Evolutionary conservation across 2,113 vertebrate genomes (phyloP).

Genomic region (Etia nguti): DNA sequence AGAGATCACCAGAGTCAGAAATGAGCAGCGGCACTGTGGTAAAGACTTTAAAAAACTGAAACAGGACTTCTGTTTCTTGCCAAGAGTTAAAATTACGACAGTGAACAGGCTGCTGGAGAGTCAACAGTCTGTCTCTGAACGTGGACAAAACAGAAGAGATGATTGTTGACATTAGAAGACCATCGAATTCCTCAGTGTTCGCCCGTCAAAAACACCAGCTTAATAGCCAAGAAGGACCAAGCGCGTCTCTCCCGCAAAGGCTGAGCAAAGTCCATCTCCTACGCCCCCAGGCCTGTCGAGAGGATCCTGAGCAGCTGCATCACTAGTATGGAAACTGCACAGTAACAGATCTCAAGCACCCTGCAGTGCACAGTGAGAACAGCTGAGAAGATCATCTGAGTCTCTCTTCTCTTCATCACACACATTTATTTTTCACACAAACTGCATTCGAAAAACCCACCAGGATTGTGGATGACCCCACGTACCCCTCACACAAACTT

Average conservation of each 20-base stretch:
- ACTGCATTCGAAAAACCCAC: background rate
- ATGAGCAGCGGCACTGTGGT: background rate
- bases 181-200: background rate
- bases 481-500: rapidly evolving
- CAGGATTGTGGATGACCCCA: background rate
- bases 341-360: background rate
- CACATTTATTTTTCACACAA: background rate
- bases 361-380: background rate
- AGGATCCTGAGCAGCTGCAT: background rate
- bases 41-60: background rate
- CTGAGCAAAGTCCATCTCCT: background rate
- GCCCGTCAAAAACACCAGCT: background rate
- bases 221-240: background rate
- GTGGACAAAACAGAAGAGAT: rapidly evolving
- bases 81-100: background rate
- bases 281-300: background rate
- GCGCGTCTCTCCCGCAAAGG: background rate
- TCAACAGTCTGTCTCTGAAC: too few species aligned
- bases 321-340: background rate
- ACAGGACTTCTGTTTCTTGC: background rate
- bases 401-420: background rate
- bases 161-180: background rate
- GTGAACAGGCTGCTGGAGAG: background rate
- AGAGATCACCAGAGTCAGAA: background rate
- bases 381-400: background rate